Percentiles rank a stretch among this genome's conserved stretches.
Evolutionary conservation across 2,797 vertebrate species (phyloP).

Genomic region (Phoebastria nigripes): DNA sequence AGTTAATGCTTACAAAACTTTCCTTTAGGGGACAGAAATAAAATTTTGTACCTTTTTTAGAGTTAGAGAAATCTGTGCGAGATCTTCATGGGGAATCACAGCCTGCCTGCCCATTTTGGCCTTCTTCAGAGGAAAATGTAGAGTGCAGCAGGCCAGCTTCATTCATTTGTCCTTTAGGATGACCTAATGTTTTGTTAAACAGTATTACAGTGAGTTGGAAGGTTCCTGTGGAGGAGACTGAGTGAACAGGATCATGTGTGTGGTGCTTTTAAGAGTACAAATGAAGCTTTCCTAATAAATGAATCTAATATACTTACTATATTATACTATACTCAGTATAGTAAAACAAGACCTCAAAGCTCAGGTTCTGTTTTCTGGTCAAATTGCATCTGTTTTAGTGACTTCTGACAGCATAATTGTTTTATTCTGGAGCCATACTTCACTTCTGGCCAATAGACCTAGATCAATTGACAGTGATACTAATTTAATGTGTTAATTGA

Average conservation of each 20-base stretch:
- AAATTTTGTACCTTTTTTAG: background rate
- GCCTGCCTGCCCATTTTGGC: background rate
- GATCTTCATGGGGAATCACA: background rate
- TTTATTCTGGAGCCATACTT: background rate
- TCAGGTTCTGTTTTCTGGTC: background rate
- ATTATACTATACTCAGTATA: background rate
- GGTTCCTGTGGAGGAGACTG: background rate
- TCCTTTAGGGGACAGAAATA: background rate
- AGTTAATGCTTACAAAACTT: background rate
- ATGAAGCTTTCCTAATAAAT: background rate
- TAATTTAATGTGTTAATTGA: background rate
- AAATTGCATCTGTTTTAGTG: background rate
- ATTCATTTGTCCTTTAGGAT: background rate
- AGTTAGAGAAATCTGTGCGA: background rate
- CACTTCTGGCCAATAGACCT: background rate
- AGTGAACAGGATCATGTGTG: background rate
- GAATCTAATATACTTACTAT: background rate
- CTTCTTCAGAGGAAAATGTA: background rate
- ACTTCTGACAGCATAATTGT: background rate
- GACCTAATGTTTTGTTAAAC: background rate
- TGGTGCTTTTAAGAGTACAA: background rate
- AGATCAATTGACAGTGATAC: background rate
- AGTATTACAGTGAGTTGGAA: background rate
- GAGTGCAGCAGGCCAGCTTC: background rate
- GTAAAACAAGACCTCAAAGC: background rate